Evolutionary conservation across 2,113 vertebrate genomes (phyloP).

Genomic region (Blennius ocellaris): DNA sequence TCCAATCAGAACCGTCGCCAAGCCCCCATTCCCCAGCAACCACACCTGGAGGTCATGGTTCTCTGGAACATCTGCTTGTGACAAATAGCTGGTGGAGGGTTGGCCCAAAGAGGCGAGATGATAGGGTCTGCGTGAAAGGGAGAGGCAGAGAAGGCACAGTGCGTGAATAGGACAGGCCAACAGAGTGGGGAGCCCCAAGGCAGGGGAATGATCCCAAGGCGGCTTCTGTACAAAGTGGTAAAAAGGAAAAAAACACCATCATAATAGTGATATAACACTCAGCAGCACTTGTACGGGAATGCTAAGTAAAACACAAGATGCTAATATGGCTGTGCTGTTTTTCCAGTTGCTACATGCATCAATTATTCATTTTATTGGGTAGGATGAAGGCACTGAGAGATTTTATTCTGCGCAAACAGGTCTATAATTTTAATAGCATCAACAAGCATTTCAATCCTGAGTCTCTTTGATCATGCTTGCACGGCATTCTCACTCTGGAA

Average conservation of each 20-base stretch:
- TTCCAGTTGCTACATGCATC: conserved; percentile 22
- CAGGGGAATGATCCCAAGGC: conserved; percentile 24
- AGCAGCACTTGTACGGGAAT: neutral
- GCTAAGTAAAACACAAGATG: conserved; percentile 16
- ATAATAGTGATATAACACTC: neutral
- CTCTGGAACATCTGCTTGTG: conserved; percentile 68
- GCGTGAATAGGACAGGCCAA: conserved; percentile 21
- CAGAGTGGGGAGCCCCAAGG: conserved; percentile 16
- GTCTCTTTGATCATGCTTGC: conserved; percentile 61
- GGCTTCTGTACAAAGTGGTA: conserved; percentile 8
- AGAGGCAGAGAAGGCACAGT: conserved; percentile 32
- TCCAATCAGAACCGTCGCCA: conserved; percentile 61
- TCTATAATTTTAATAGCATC: conserved; percentile 38
- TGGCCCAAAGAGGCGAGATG: conserved; percentile 40
- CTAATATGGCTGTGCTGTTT: conserved; percentile 16
- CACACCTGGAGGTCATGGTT: conserved; percentile 57
- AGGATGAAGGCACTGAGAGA: conserved; percentile 1
- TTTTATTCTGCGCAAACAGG: conserved; percentile 36
- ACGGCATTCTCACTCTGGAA: conserved; percentile 37
- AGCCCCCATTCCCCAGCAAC: conserved; percentile 49
- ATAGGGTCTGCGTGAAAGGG: conserved; percentile 38
- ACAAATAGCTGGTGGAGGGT: conserved; percentile 71
- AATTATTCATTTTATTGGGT: conserved; percentile 39
- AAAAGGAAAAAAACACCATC: conserved; percentile 19
- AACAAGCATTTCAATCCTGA: conserved; percentile 17